Evolutionary conservation across 53 echinoderm and acorn worm genomes (phyloP).

Genomic region (Apostichopus leukothele): DNA sequence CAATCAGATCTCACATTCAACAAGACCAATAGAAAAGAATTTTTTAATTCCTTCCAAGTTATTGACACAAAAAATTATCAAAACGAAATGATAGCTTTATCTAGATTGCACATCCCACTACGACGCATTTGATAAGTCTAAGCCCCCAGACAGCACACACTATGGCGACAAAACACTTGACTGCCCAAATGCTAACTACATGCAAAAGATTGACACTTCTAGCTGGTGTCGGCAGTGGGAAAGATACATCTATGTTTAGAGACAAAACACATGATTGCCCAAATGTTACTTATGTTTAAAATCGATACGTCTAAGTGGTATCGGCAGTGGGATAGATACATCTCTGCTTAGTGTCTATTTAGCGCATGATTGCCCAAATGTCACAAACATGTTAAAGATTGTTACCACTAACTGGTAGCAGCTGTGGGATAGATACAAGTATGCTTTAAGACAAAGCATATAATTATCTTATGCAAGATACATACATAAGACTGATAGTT

Average conservation of each 20-base stretch:
- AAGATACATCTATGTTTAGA: no score
- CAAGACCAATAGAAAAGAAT: constrained; percentile 1
- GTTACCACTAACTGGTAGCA: neutral
- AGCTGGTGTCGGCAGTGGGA: neutral
- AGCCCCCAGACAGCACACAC: neutral
- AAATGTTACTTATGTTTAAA: no score
- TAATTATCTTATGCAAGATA: neutral
- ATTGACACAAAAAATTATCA: neutral
- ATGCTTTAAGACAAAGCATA: neutral
- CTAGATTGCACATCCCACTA: neutral
- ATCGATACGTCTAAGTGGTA: no score
- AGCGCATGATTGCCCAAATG: no score
- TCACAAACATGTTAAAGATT: no score
- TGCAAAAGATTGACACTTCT: neutral
- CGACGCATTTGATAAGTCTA: neutral
- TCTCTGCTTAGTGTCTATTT: no score
- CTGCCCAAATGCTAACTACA: neutral
- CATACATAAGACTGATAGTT: neutral
- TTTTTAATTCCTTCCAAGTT: neutral
- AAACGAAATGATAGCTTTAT: neutral
- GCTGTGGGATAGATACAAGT: neutral
- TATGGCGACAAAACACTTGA: neutral
- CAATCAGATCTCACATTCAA: constrained; percentile 16
- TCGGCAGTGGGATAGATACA: no score
- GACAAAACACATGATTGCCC: no score